These are phyloP conservation scores for Tetraneura akinire DNA, from an alignment of 1,140 invertebrate species.

Conservation along the genomic window DNA sequence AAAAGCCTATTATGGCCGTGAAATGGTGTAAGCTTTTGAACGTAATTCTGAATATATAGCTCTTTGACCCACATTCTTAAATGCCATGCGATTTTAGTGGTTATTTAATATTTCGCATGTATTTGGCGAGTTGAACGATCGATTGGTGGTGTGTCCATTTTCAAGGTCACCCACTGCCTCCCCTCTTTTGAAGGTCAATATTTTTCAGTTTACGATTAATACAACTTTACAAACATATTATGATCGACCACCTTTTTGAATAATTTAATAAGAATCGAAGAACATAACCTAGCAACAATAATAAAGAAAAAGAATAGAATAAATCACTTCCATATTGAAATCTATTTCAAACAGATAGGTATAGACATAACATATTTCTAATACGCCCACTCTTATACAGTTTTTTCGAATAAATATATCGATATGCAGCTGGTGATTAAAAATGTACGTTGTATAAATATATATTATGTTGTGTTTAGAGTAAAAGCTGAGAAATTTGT, in stretches of 20 bases:
- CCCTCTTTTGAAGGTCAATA: slow-evolving; percentile 34
- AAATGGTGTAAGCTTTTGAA: slow-evolving; percentile 22
- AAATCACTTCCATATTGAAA: background rate
- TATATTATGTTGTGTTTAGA: background rate
- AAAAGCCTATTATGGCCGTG: slow-evolving; percentile 14
- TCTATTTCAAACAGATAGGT: background rate
- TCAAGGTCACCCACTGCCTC: slow-evolving; percentile 30
- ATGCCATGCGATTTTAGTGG: slow-evolving; percentile 32
- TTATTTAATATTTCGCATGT: slow-evolving; percentile 50
- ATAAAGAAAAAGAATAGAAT: background rate
- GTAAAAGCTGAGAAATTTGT: slow-evolving; percentile 23
- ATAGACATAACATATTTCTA: too few relatives aligned
- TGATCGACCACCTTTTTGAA: slow-evolving; percentile 36
- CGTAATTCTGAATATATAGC: slow-evolving; percentile 19
- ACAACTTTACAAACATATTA: background rate
- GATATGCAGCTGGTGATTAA: background rate
- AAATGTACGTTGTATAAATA: background rate
- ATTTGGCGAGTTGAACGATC: slow-evolving; percentile 49
- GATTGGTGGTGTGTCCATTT: slow-evolving; percentile 45
- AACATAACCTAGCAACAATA: slow-evolving; percentile 4
- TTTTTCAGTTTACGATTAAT: slow-evolving; percentile 13
- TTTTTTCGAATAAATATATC: background rate
- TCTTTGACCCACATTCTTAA: slow-evolving; percentile 48
- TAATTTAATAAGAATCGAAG: slow-evolving; percentile 36
- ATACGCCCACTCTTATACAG: too few relatives aligned